Evolutionary conservation across 2,797 vertebrate species (phyloP).

Genomic region (Mormyrops boulengeri): DNA sequence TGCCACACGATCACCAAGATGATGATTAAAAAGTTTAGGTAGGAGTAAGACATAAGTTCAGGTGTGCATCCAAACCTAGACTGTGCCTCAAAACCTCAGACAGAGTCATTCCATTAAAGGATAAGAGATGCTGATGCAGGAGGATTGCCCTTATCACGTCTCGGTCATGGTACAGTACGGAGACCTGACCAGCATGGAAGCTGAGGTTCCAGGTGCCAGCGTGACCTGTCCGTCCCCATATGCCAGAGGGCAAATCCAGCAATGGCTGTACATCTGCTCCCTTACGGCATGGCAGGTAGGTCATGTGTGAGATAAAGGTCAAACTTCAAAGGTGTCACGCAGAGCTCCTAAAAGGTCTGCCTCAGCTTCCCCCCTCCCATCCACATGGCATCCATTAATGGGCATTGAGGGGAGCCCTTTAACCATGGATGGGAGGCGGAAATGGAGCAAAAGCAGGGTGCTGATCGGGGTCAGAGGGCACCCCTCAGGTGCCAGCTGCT

Average conservation of each 20-base stretch:
- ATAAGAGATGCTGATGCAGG: neutral
- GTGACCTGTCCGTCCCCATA: neutral
- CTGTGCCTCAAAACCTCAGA: neutral
- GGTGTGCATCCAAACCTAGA: slow-evolving; percentile 6
- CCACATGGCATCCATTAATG: slow-evolving; percentile 37
- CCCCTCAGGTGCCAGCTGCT: slow-evolving; percentile 49
- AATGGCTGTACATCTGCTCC: slow-evolving; percentile 22
- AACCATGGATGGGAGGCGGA: neutral
- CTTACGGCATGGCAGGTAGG: slow-evolving; percentile 27
- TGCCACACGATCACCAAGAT: neutral
- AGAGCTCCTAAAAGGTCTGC: slow-evolving; percentile 6
- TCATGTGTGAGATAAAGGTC: slow-evolving; percentile 14
- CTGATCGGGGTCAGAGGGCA: slow-evolving; percentile 11
- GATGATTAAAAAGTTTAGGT: neutral
- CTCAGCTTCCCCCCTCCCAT: neutral
- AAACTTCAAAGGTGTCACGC: neutral
- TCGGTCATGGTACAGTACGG: neutral
- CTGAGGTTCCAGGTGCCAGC: neutral
- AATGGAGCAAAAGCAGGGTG: neutral
- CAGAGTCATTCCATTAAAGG: neutral
- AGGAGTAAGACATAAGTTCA: neutral
- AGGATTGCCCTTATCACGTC: neutral
- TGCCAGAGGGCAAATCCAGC: neutral
- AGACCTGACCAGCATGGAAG: neutral
- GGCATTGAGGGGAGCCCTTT: neutral